These are phyloP conservation scores for Sciaenops ocellatus DNA, from an alignment of 2,797 vertebrate genomes.

Conservation along the genomic window DNA sequence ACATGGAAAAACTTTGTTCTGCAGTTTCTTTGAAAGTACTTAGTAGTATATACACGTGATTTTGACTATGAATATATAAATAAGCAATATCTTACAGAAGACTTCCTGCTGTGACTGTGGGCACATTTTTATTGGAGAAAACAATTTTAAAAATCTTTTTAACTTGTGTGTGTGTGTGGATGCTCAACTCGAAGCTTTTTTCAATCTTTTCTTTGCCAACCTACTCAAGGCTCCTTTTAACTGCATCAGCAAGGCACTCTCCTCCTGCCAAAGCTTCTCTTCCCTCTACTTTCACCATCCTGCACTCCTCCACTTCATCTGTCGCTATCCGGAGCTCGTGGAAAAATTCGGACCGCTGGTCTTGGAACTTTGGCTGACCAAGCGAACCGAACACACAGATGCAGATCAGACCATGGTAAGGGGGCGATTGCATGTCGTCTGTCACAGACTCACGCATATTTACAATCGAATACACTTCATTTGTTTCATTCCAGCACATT, in stretches of 20 bases:
- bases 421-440: not conserved
- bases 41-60: not conserved
- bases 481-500: not conserved
- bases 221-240: conserved; percentile 83
- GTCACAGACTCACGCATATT: conserved; percentile 7
- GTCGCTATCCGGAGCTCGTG: conserved; percentile 87
- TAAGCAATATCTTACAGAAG: conserved; percentile 18
- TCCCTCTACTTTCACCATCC: conserved; percentile 89
- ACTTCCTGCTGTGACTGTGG: conserved; percentile 9
- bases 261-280: conserved; percentile 82
- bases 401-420: conserved; percentile 35
- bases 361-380: conserved; percentile 90
- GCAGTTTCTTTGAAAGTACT: conserved; percentile 16
- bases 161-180: conserved; percentile 1
- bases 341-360: conserved; percentile 86
- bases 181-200: conserved; percentile 31
- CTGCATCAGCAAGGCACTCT: conserved; percentile 85
- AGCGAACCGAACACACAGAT: conserved; percentile 34
- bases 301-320: conserved; percentile 90
- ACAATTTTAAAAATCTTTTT: conserved; percentile 9
- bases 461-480: conserved; percentile 3
- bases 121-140: conserved; percentile 17
- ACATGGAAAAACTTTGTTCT: conserved; percentile 1
- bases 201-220: conserved; percentile 19
- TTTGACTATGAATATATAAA: conserved; percentile 21